These are phyloP conservation scores for Oscheius sp. DNA, from an alignment of 2,888 invertebrate species.

Conservation along the genomic window DNA sequence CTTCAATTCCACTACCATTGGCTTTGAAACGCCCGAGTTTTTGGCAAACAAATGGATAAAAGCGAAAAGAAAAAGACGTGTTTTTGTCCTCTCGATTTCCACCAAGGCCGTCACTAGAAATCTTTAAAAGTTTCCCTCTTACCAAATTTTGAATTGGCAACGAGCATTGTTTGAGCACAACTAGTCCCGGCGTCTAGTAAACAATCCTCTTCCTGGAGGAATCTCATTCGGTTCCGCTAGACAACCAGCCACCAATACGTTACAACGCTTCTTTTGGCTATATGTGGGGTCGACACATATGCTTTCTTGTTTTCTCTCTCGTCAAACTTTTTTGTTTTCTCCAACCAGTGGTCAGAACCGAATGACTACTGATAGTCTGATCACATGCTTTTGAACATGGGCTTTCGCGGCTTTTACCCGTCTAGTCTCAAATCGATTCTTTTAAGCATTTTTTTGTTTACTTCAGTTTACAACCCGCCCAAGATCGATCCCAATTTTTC, in stretches of 20 bases:
- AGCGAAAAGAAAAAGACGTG: no score
- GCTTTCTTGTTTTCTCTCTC: neutral
- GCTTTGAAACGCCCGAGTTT: no score
- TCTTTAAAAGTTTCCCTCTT: no score
- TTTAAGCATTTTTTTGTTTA: no score
- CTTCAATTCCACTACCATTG: neutral
- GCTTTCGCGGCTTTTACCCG: neutral
- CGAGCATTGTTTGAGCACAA: neutral
- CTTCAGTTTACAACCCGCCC: neutral
- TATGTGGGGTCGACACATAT: neutral
- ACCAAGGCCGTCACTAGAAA: no score
- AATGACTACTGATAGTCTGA: neutral
- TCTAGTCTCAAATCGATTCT: no score
- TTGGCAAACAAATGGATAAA: no score
- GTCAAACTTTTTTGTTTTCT: conserved; percentile 1
- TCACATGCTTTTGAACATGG: neutral
- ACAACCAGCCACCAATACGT: neutral
- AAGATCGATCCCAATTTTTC: neutral
- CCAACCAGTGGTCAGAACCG: neutral
- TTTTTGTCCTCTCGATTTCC: no score
- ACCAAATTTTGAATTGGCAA: no score
- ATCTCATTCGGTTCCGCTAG: neutral
- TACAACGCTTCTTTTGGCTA: neutral
- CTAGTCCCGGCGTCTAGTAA: neutral
- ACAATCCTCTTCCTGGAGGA: no score